Evolutionary conservation across 2,113 vertebrate genomes (phyloP).

Genomic region (Psammodynastes pulverulentus): DNA sequence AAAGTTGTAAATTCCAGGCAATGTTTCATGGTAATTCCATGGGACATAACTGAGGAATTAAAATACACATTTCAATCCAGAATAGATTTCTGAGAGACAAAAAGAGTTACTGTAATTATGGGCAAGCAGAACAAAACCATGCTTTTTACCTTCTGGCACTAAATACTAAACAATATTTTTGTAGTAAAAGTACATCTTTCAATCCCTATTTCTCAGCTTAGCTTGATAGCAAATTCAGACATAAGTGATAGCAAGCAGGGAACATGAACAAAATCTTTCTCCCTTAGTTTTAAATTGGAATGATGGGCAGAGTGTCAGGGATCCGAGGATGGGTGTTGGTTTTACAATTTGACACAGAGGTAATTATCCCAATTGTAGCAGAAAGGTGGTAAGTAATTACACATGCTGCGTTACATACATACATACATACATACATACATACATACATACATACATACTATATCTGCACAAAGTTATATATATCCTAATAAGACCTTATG

Average conservation of each 20-base stretch:
- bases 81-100: background rate
- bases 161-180: background rate
- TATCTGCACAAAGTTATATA: background rate
- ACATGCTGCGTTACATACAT: background rate
- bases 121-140: background rate
- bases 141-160: background rate
- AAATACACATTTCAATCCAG: slow-evolving; percentile 4
- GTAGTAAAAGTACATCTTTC: background rate
- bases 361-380: background rate
- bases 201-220: background rate
- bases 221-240: background rate
- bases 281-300: background rate
- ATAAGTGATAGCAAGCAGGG: background rate
- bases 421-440: no score
- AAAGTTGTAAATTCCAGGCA: slow-evolving; percentile 83
- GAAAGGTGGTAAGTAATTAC: background rate
- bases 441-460: background rate
- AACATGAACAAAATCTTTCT: background rate
- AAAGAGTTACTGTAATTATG: background rate
- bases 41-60: slow-evolving; percentile 83
- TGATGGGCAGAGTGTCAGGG: no score
- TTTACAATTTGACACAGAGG: no score
- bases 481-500: no score
- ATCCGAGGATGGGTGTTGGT: no score
- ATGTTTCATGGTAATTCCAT: slow-evolving; percentile 91